Evolutionary conservation across 2,888 invertebrate species (phyloP).

Genomic region (Yponomeuta cagnagella): DNA sequence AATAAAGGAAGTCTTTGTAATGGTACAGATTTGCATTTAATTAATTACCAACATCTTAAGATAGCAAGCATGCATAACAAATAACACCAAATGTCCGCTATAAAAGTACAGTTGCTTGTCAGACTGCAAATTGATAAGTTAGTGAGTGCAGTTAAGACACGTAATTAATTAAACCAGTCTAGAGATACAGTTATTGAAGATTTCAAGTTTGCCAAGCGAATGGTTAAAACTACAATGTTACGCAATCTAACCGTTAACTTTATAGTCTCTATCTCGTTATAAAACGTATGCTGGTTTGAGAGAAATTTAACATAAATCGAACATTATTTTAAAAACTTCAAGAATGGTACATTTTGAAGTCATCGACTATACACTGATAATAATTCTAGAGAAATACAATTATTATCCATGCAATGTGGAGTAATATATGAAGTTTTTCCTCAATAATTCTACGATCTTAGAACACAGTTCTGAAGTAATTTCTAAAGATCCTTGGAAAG

Average conservation of each 20-base stretch:
- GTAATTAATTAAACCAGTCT: slow-evolving; percentile 6
- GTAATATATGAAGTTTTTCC: too few species aligned
- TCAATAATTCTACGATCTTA: too few species aligned
- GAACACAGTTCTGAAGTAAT: too few species aligned
- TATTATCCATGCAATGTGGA: too few species aligned
- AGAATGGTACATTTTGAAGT: too few species aligned
- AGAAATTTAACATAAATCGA: too few species aligned
- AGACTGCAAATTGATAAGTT: slow-evolving; percentile 6
- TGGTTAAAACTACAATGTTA: slow-evolving; percentile 2
- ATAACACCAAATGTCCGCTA: not conserved
- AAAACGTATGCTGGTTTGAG: not conserved
- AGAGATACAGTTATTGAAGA: slow-evolving; percentile 3
- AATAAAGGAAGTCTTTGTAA: not conserved
- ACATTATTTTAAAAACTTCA: too few species aligned
- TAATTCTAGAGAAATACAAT: too few species aligned
- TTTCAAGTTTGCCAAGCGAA: slow-evolving; percentile 2
- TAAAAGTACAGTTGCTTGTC: not conserved
- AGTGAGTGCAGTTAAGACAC: slow-evolving; percentile 7
- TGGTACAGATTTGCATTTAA: not conserved
- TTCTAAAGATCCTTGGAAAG: too few species aligned
- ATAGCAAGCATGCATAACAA: not conserved
- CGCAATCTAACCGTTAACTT: not conserved
- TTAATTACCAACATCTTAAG: not conserved
- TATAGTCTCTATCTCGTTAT: not conserved
- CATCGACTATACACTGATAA: too few species aligned